phyloP scores from a whole-genome alignment of 2,888 invertebrate species.

The Margaritifera margaritifera region DNA sequence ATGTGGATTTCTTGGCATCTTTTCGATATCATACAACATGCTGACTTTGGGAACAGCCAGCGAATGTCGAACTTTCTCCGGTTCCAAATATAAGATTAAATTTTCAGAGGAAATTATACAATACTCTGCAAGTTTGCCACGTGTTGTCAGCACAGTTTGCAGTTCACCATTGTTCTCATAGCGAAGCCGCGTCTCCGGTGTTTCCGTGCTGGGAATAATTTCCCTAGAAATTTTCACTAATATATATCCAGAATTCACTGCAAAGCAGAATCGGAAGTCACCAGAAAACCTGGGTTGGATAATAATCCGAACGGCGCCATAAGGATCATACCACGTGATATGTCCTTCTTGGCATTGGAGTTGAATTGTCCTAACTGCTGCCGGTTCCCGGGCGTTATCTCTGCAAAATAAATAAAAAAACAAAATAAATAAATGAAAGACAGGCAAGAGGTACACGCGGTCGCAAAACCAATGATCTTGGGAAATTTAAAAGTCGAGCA shows the following conservation, averaged over 20 bases:
- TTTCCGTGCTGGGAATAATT: constrained; percentile 14
- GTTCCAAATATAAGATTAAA: constrained; percentile 50
- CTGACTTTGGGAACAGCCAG: constrained; percentile 41
- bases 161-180: constrained; percentile 32
- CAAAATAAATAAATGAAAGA: constrained; percentile 1
- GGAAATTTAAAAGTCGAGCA: no score
- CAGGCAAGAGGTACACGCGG: no score
- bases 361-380: constrained; percentile 39
- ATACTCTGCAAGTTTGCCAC: constrained; percentile 42
- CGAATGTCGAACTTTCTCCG: constrained; percentile 34
- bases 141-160: constrained; percentile 31
- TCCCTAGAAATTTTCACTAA: constrained; percentile 51
- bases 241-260: constrained; percentile 37
- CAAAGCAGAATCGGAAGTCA: constrained; percentile 42
- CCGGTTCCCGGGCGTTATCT: constrained; percentile 24
- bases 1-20: constrained; percentile 14
- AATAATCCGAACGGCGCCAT: constrained; percentile 47
- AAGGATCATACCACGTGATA: constrained; percentile 53
- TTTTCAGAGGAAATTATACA: constrained; percentile 40
- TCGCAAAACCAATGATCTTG: no score
- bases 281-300: constrained; percentile 32
- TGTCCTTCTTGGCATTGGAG: constrained; percentile 47
- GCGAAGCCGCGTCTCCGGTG: constrained; percentile 20
- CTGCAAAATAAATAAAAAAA: constrained; percentile 36
- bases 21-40: constrained; percentile 45